Evolutionary conservation across 2,797 vertebrate genomes (phyloP).

Genomic region (Halcyon smyrnensis): DNA sequence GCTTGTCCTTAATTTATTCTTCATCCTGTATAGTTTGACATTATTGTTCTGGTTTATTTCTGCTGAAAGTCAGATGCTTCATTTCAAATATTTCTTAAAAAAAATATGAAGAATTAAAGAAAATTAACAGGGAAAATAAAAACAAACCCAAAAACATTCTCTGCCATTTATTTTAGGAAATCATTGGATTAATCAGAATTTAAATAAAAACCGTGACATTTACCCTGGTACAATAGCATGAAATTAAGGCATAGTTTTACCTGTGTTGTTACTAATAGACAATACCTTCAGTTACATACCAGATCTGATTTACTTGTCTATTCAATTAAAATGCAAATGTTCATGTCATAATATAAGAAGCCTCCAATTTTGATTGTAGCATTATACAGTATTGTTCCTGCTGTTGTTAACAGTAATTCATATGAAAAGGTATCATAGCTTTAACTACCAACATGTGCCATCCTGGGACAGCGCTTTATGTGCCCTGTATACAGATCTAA

Average conservation of each 20-base stretch:
- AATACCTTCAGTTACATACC: background rate
- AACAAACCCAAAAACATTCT: background rate
- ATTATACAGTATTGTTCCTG: background rate
- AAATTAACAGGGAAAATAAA: background rate
- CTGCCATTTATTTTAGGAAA: background rate
- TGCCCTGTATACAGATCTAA: background rate
- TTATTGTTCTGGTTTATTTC: background rate
- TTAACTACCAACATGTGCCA: background rate
- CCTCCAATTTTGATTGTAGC: background rate
- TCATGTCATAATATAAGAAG: background rate
- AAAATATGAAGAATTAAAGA: background rate
- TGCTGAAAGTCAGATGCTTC: background rate
- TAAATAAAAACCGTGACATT: background rate
- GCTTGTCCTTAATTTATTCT: background rate
- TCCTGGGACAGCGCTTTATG: background rate
- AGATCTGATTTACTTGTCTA: background rate
- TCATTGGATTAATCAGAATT: background rate
- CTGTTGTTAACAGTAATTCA: background rate
- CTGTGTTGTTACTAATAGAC: background rate
- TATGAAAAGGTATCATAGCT: background rate
- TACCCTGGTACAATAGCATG: background rate
- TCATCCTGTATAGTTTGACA: background rate
- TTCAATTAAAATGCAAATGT: slow-evolving; percentile 34
- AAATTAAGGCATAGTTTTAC: slow-evolving; percentile 9
- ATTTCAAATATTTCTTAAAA: background rate